Percentiles rank a stretch among this genome's conserved stretches.
phyloP scores from a whole-genome alignment of 1,140 invertebrate genomes.

The Bombus waltoni region DNA sequence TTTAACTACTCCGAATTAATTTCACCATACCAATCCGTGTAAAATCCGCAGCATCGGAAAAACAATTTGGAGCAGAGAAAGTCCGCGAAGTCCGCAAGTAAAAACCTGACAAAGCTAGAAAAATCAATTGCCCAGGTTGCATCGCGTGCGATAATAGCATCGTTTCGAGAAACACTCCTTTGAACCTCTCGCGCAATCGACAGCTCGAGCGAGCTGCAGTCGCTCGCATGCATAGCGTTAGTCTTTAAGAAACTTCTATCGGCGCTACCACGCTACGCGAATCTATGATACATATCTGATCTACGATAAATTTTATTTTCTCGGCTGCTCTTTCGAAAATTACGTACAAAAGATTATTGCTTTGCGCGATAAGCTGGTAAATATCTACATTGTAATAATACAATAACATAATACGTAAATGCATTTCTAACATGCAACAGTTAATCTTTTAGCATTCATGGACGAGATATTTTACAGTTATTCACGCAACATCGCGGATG shows the following conservation, averaged over 20 bases:
- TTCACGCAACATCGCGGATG: too few relatives aligned
- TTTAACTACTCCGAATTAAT: not conserved
- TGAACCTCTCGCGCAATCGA: not conserved
- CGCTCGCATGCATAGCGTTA: not conserved
- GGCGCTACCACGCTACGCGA: not conserved
- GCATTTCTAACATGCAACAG: not conserved
- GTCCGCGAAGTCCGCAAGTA: not conserved
- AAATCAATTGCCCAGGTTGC: slow-evolving; percentile 10
- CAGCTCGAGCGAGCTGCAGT: not conserved
- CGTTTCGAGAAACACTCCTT: not conserved
- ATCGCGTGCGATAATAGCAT: slow-evolving; percentile 3
- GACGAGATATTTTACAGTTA: not conserved
- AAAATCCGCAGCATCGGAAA: not conserved
- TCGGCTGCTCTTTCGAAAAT: too few relatives aligned
- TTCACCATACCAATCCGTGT: not conserved
- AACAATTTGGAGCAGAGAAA: not conserved
- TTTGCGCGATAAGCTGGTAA: too few relatives aligned
- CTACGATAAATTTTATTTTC: not conserved
- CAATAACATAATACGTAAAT: too few relatives aligned
- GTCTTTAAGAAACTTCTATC: not conserved
- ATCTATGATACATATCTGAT: not conserved
- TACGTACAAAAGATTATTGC: too few relatives aligned
- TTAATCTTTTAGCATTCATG: not conserved
- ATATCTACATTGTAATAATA: too few relatives aligned
- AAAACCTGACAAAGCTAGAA: not conserved